Evolutionary conservation across 2,113 vertebrate species (phyloP).

Genomic region (Holacanthus passer): DNA sequence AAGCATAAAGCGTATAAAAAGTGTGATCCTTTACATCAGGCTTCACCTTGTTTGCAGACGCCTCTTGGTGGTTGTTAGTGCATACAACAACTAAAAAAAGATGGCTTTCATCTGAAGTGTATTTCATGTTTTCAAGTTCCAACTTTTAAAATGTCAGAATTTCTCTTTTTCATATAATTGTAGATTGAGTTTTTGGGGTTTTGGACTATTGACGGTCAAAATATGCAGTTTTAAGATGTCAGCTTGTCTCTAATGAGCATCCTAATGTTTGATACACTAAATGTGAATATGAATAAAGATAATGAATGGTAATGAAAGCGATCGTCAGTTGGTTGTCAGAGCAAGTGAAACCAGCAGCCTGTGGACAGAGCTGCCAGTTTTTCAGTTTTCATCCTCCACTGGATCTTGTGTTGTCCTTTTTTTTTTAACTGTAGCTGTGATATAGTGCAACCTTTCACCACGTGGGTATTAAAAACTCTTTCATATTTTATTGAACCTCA

Average conservation of each 20-base stretch:
- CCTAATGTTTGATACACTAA: background rate
- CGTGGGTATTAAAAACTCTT: slow-evolving; percentile 13
- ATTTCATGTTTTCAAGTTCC: too few relatives aligned
- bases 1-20: too few relatives aligned
- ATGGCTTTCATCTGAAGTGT: background rate
- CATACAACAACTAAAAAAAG: background rate
- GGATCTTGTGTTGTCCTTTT: background rate
- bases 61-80: background rate
- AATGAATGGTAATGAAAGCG: too few relatives aligned
- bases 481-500: slow-evolving; percentile 21
- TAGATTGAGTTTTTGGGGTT: too few relatives aligned
- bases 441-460: background rate
- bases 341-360: background rate
- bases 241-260: too few relatives aligned
- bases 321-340: too few relatives aligned
- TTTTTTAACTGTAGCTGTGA: background rate
- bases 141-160: too few relatives aligned
- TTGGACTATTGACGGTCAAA: background rate
- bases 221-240: background rate
- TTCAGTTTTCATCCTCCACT: background rate
- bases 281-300: too few relatives aligned
- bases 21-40: too few relatives aligned
- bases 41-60: too few relatives aligned
- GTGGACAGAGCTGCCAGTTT: background rate
- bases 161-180: too few relatives aligned